A percentile compares a stretch with the other conserved stretches of the same genome.
These are phyloP conservation scores for Drosophila watanabei DNA, from an alignment of 1,140 invertebrate species.

Conservation along the genomic window DNA sequence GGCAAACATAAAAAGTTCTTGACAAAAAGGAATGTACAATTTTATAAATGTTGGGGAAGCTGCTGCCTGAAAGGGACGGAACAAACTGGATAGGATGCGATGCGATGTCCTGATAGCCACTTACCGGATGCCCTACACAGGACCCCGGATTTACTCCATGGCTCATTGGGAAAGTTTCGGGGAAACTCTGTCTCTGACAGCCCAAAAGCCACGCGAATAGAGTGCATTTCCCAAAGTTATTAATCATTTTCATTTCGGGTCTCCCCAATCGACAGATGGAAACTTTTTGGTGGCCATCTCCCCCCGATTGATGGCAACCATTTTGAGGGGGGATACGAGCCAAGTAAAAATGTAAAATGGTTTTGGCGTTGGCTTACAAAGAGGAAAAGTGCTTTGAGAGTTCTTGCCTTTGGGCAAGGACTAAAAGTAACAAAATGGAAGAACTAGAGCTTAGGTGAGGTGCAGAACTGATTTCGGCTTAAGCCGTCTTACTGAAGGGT, in stretches of 20 bases:
- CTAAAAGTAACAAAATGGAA: not conserved
- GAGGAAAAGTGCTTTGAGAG: not conserved
- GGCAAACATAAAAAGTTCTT: constrained; percentile 52
- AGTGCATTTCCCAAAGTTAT: constrained; percentile 33
- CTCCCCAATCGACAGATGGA: constrained; percentile 10
- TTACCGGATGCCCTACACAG: constrained; percentile 46
- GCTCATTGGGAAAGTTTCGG: constrained; percentile 33
- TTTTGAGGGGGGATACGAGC: not conserved
- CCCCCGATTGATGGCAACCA: constrained; percentile 8
- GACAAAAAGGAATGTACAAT: constrained; percentile 50
- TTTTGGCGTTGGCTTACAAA: not conserved
- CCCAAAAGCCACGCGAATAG: not conserved
- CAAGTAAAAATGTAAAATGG: constrained; percentile 11
- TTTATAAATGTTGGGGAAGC: constrained; percentile 46
- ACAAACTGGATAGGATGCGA: constrained; percentile 16
- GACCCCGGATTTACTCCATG: constrained; percentile 20
- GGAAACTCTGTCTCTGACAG: constrained; percentile 43
- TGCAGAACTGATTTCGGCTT: constrained; percentile 15
- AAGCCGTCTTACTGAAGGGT: constrained; percentile 17
- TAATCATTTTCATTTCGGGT: constrained; percentile 40
- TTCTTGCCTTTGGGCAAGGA: not conserved
- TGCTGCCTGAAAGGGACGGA: constrained; percentile 17
- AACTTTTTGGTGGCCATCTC: constrained; percentile 14
- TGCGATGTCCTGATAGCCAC: constrained; percentile 44
- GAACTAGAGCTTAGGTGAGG: constrained; percentile 5